phyloP scores from a whole-genome alignment of 2,888 invertebrate species.

The Fragum fragum region DNA sequence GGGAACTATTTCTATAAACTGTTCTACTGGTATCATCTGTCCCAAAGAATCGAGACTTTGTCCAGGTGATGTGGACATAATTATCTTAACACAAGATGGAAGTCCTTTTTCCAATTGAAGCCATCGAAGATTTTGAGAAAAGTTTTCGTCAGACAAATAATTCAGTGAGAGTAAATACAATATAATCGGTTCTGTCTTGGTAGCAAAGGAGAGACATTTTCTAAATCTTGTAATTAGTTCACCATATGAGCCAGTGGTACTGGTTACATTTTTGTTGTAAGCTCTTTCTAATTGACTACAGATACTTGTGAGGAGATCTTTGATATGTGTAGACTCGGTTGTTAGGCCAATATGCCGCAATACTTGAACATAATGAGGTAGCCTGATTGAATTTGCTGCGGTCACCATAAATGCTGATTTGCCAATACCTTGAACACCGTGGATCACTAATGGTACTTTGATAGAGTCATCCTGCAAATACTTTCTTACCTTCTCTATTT shows the following conservation, averaged over 20 bases:
- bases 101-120: conserved; percentile 55
- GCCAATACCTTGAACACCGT: conserved; percentile 79
- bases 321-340: conserved; percentile 61
- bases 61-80: conserved; percentile 76
- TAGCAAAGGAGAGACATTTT: conserved; percentile 34
- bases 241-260: conserved; percentile 26
- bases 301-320: conserved; percentile 60
- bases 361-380: conserved; percentile 50
- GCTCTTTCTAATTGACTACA: conserved; percentile 59
- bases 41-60: conserved; percentile 70
- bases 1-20: conserved; percentile 64
- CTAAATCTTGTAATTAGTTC: conserved; percentile 35
- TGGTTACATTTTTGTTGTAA: conserved; percentile 26
- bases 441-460: conserved; percentile 70
- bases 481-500: conserved; percentile 19
- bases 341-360: conserved; percentile 73
- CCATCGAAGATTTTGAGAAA: conserved; percentile 75
- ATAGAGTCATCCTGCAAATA: conserved; percentile 31
- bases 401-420: conserved; percentile 81
- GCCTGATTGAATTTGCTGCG: background rate
- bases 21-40: conserved; percentile 38
- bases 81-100: conserved; percentile 69
- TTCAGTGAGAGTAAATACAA: conserved; percentile 76
- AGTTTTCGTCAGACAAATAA: conserved; percentile 70
- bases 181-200: conserved; percentile 61